Evolutionary conservation across 2,888 invertebrate species (phyloP).

Genomic region (Lycophotia porphyrea): DNA sequence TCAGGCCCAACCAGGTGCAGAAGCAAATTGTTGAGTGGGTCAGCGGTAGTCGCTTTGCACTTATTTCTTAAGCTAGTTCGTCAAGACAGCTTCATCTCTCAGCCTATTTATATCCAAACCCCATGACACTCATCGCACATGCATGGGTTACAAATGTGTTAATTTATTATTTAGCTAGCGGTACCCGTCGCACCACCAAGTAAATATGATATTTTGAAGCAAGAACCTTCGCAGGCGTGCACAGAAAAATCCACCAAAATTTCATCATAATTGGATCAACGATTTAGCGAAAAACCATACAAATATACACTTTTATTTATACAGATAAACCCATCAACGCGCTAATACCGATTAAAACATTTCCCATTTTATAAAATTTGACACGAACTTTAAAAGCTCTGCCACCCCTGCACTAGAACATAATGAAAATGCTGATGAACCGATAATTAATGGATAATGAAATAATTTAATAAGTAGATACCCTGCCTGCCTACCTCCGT

Average conservation of each 20-base stretch:
- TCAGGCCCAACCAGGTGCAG: background rate
- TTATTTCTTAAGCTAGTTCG: background rate
- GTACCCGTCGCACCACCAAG: background rate
- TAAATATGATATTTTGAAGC: background rate
- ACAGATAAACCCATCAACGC: background rate
- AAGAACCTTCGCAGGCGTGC: background rate
- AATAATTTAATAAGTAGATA: slow-evolving; percentile 53
- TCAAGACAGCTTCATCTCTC: background rate
- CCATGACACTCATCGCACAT: background rate
- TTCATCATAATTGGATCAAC: background rate
- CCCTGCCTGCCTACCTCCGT: slow-evolving; percentile 19
- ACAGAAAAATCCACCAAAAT: background rate
- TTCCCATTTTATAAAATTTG: background rate
- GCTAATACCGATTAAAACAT: background rate
- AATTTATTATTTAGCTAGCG: background rate
- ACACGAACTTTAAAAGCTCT: slow-evolving; percentile 15
- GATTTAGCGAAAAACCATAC: background rate
- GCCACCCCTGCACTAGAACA: slow-evolving; percentile 49
- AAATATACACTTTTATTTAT: background rate
- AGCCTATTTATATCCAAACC: background rate
- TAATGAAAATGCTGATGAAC: slow-evolving; percentile 60
- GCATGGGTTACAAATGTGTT: background rate
- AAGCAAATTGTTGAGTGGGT: background rate
- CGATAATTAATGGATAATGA: slow-evolving; percentile 69
- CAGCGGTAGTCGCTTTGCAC: background rate